Base-by-base conservation (phyloP, 2,797 vertebrate species). In the Karalla daura region DNA sequence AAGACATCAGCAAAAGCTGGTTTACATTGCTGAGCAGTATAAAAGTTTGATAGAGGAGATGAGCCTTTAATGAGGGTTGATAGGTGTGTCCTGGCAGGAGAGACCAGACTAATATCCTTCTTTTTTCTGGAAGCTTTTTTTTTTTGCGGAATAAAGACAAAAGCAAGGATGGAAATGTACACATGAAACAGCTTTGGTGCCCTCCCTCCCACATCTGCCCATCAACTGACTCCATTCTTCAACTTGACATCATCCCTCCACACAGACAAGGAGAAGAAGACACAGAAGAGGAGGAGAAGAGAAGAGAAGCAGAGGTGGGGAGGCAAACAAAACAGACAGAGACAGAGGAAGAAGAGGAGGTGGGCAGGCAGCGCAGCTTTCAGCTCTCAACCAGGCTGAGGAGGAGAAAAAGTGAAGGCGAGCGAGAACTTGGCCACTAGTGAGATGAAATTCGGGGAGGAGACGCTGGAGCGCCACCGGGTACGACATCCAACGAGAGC, bases 401-500 rank as follows among this genome's bases (percentile, higher is more conserved):
- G 79, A 86, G 74, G 84, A 87, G 83, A 87, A 90, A 85, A 90
- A 85, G 80, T 85, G 86, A 78, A 79, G 78, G 77, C 78, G n/a
- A 80, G 84, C 70, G 51, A 83, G 67, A 92, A 91, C 88, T 88
- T 86, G 76, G 80, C 74, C 58, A 87, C 76, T 69, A 89, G 86
- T 93, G 92, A 92, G 85, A 94, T 94, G 92, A 92, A 88, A 88
- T 85, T 88, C 55, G 67, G 83, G 63, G 84, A 87, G 79, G 84
- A 81, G 88, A 82, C 84, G 71, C 78, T 74, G 79, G 83, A 82
- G 72, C 66, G 63, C 77, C 71, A 71, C 64, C 28, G 83, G 84
- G 73, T 88, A 84, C 78, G 15, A 84, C 82, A 75, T 70, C 78
- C 71, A 51, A 75, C 63, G 12, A 80, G 68, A 78, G 67, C 64